Base-by-base conservation (phyloP, 1,140 invertebrate species). In the Bombus cullumanus region DNA sequence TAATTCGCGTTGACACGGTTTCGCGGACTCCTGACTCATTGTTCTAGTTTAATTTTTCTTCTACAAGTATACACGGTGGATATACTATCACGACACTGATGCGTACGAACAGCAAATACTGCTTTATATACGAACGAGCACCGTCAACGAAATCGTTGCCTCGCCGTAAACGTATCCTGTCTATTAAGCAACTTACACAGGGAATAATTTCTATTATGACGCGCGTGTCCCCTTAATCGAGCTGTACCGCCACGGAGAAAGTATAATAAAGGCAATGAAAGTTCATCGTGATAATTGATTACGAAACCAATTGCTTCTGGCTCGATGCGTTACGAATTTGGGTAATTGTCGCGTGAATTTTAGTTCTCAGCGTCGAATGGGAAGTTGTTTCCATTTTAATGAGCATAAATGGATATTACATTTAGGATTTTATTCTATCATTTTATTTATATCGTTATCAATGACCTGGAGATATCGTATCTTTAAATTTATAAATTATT, bases 191-290 rank as follows among this genome's bases (percentile, higher is more conserved):
- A 80, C 28, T 12, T 47, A 13, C 13, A 28, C 37, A 39, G 41
- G 15, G 62, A 43, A n/a, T 82, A 79, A 86, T 86, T 86, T 86
- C 80, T 59, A 72, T 84, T 75, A 80, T 89, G 31, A 66, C 68
- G 53, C 43, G n/a, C 28, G 71, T 74, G 43, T 9, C 28, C 25
- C 64, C 22, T n/a, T 43, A 62, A 69, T 47, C 39, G 39, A 25
- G 68, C 31, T 69, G n/a, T 66, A 73, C 22, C 57, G 47, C 10
- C 3, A 57, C 34, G 37, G 83, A 59, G 83, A 85, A 81, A 85
- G 83, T 81, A 9, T 85, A 81, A 85, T 73, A 73, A 74, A 80
- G 34, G 6, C 41, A 64, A 85, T 47, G 82, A 62, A 34, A 85
- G 25, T 62, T 15, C n/a, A n/a, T 41, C 31, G 76, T 64, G 76